phyloP scores from a whole-genome alignment of 1,140 invertebrate genomes.

The Sinella curviseta region DNA sequence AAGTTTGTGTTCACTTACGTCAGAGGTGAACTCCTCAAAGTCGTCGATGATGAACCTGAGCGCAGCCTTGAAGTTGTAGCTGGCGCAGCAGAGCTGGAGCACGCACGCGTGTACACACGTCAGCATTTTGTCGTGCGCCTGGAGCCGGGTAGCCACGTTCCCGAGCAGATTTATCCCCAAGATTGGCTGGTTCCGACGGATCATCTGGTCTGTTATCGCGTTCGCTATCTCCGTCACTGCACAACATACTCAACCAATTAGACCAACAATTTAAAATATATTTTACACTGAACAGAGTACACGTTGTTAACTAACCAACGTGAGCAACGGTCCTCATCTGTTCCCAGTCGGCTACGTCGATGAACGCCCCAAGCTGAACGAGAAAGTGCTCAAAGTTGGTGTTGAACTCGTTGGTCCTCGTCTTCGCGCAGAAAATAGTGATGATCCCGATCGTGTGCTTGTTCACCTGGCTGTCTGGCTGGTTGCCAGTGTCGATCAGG shows the following conservation, averaged over 20 bases:
- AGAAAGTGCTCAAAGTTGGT: constrained; percentile 53
- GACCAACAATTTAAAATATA: constrained; percentile 25
- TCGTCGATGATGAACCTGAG: constrained; percentile 85
- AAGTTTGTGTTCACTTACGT: constrained; percentile 61
- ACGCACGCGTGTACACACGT: constrained; percentile 92
- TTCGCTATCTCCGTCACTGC: constrained; percentile 87
- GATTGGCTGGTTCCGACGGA: constrained; percentile 74
- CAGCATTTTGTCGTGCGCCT: constrained; percentile 80
- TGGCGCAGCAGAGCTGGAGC: constrained; percentile 84
- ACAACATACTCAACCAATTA: constrained; percentile 49
- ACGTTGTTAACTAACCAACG: constrained; percentile 68
- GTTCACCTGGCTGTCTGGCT: background rate
- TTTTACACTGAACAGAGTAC: constrained; percentile 6
- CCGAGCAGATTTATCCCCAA: constrained; percentile 80
- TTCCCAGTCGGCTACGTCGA: constrained; percentile 65
- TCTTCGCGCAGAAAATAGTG: constrained; percentile 41
- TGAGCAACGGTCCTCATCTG: constrained; percentile 82
- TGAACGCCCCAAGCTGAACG: constrained; percentile 57
- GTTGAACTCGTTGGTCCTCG: constrained; percentile 45
- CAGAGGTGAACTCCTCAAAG: constrained; percentile 84
- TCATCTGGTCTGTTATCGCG: constrained; percentile 72
- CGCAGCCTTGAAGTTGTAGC: constrained; percentile 90
- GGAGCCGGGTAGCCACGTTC: constrained; percentile 85
- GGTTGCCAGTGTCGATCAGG: background rate
- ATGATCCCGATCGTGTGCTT: constrained; percentile 33